Evolutionary conservation across 2,797 vertebrate genomes (phyloP), one percentile per base, ranked within the genome.

Genomic region (Gymnopithys bicolor): DNA sequence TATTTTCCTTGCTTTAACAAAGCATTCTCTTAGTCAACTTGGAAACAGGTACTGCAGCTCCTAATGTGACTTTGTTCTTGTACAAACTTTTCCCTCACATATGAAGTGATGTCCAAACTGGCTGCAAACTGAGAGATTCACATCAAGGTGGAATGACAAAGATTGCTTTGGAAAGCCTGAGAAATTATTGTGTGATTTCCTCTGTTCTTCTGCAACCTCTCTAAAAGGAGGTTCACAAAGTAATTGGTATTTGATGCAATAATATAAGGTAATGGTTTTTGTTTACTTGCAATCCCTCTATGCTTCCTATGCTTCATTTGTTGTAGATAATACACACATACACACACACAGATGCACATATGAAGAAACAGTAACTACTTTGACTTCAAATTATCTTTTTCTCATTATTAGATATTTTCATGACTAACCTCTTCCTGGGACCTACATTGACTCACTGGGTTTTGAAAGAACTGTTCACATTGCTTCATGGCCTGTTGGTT

Each of bases 401-500:
- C 10, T 87, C 32, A 7, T 23, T 62, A 27, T 9, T 37, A 52
- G 19, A 46, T 5, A 32, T 71, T 74, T 95, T 73, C 37, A 12
- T 19, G 39, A 71, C 10, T 78, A 43, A 77, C 13, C 16, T 82
- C n/a, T 84, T 82, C 17, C 49, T 1, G 4, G 9, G 25, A 39
- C 62, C 53, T 60, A 13, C 3, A 2, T 5, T 63, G 13, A 52
- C 24, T 71, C 19, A 3, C 37, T 33, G 33, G 76, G 25, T 28
- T 76, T 60, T 75, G 73, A 23, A 53, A n/a, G 14, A 58, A 13
- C n/a, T 73, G 11, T 53, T 80, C 43, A 58, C 4, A 0, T 37
- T 79, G 3, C 2, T 69, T 80, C 0, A 0, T 11, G 11, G 11
- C 46, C 33, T 10, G 9, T 19, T 89, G 18, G 8, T 52, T 84